phyloP scores from a whole-genome alignment of 2,888 invertebrate species.

The Chrysolina oricalcia region DNA sequence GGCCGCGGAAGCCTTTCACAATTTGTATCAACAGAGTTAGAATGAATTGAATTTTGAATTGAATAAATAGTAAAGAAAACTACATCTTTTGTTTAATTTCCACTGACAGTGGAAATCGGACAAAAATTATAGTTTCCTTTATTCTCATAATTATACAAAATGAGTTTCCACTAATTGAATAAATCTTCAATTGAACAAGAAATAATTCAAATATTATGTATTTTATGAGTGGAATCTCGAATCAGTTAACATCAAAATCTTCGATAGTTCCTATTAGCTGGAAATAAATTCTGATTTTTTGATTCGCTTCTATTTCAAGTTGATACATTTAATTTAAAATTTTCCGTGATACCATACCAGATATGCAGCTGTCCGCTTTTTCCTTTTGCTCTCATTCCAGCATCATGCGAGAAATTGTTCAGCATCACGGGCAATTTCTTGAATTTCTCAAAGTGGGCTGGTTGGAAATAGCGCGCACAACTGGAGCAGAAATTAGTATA shows the following conservation, averaged over 20 bases:
- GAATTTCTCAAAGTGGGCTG: conserved; percentile 25
- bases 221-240: not conserved
- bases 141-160: too few relatives aligned
- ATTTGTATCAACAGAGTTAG: too few relatives aligned
- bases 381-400: conserved; percentile 21
- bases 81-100: too few relatives aligned
- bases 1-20: too few relatives aligned
- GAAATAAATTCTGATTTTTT: not conserved
- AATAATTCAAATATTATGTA: not conserved
- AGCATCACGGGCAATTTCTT: conserved; percentile 24
- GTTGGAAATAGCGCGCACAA: conserved; percentile 19
- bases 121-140: too few relatives aligned
- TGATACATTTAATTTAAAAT: conserved; percentile 21
- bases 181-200: too few relatives aligned
- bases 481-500: conserved; percentile 24
- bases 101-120: too few relatives aligned
- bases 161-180: too few relatives aligned
- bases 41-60: too few relatives aligned
- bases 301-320: not conserved
- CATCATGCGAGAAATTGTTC: conserved; percentile 33
- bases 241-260: too few relatives aligned
- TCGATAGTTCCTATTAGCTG: too few relatives aligned
- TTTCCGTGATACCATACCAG: conserved; percentile 8
- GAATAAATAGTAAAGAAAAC: too few relatives aligned
- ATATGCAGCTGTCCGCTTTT: not conserved